Base-by-base conservation (phyloP, 2,888 invertebrate genomes). In the Platycheirus rosarum region DNA sequence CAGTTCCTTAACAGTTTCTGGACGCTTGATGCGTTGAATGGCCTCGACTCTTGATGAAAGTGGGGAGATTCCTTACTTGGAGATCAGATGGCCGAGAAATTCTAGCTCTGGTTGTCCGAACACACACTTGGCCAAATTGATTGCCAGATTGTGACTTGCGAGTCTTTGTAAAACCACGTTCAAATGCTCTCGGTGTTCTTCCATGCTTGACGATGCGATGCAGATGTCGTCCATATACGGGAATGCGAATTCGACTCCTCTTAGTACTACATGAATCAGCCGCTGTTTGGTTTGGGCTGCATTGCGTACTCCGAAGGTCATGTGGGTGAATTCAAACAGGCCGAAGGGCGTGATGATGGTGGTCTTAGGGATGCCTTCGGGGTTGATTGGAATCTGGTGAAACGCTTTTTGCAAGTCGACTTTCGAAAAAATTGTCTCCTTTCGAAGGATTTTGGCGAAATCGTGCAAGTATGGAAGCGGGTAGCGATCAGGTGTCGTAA, bases 1-100 rank as follows among this genome's bases (percentile, higher is more conserved):
- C n/a, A n/a, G 60, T 8, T 62, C 29, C n/a, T 62, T 62, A 9
- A 32, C 42, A 2, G 23, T 42, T n/a, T n/a, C n/a, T n/a, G n/a
- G n/a, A 3, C 32, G 29, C 18, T 62, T 62, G 1, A 60, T 14
- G 2, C n/a, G n/a, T n/a, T n/a, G n/a, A n/a, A n/a, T n/a, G n/a
- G n/a, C n/a, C n/a, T n/a, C n/a, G n/a, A n/a, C 11, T 42, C 16
- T 14, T 16, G 42, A 42, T 42, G 42, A n/a, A n/a, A n/a, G n/a
- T n/a, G n/a, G n/a, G n/a, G n/a, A n/a, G n/a, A n/a, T n/a, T n/a
- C n/a, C n/a, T n/a, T n/a, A n/a, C n/a, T n/a, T n/a, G n/a, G n/a
- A n/a, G n/a, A n/a, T n/a, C n/a, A n/a, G n/a, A n/a, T n/a, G n/a
- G n/a, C n/a, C n/a, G n/a, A n/a, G n/a, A n/a, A n/a, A n/a, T n/a